Conservation (phyloP, 2,797 vertebrate genomes). For the Siniperca undulata region DNA sequence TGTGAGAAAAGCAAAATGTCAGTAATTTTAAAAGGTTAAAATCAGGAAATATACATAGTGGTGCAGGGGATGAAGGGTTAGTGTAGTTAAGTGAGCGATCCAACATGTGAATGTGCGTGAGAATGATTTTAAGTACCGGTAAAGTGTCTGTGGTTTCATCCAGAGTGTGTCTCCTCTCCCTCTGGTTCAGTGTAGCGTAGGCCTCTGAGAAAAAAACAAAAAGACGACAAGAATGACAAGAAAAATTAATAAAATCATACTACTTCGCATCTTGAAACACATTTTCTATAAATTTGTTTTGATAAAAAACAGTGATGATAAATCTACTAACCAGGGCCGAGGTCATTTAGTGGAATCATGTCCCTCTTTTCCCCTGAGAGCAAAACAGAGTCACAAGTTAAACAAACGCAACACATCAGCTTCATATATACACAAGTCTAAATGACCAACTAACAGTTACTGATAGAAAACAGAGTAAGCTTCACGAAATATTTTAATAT, state of each 20-base stretch:
- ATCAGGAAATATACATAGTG: constrained; percentile 53
- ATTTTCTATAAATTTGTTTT: not conserved
- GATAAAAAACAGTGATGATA: not conserved
- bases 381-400: constrained; percentile 13
- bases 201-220: constrained; percentile 72
- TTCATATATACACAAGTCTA: not conserved
- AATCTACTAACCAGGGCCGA: constrained; percentile 90
- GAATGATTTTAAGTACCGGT: constrained; percentile 85
- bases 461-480: too few species aligned
- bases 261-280: not conserved
- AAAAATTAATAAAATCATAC: not conserved
- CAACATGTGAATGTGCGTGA: constrained; percentile 2
- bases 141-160: constrained; percentile 92
- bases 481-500: not conserved
- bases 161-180: constrained; percentile 93
- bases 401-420: not conserved
- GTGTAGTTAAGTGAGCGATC: constrained; percentile 28
- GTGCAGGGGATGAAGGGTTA: constrained; percentile 77
- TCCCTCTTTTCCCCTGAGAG: constrained; percentile 89
- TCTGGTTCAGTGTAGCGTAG: constrained; percentile 94
- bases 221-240: not conserved
- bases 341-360: constrained; percentile 95
- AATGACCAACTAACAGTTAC: not conserved
- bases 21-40: constrained; percentile 69
- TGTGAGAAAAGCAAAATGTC: constrained; percentile 82